These are phyloP conservation scores for Cecidostiba fungosa DNA, from an alignment of 2,888 invertebrate species.

Conservation along the genomic window DNA sequence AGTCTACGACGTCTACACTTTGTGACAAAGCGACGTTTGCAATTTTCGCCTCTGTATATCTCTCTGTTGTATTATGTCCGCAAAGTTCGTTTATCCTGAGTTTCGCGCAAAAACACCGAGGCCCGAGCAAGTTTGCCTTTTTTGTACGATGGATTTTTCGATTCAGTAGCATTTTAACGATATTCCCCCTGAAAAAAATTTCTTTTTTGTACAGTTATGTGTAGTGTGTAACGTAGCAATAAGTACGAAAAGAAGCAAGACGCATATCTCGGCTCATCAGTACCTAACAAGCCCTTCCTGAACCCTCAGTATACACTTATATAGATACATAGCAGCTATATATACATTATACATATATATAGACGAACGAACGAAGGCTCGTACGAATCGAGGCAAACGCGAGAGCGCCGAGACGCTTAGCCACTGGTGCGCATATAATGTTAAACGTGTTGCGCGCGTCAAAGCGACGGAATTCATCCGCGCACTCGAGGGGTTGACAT, in stretches of 20 bases:
- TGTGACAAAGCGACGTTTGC: neutral
- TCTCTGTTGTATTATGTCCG: neutral
- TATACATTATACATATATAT: neutral
- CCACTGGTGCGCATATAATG: conserved; percentile 34
- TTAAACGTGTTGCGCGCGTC: conserved; percentile 48
- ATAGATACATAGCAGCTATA: no score
- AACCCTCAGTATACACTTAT: neutral
- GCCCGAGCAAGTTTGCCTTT: conserved; percentile 26
- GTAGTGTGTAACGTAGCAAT: conserved; percentile 21
- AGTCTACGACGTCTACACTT: neutral
- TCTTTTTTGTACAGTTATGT: conserved; percentile 36
- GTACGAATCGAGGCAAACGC: conserved; percentile 50
- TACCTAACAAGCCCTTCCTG: neutral
- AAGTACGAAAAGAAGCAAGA: conserved; percentile 9
- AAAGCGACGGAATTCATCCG: conserved; percentile 32
- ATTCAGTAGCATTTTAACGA: neutral
- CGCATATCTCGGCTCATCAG: conserved; percentile 1
- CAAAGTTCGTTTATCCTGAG: conserved; percentile 19
- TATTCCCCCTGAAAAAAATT: neutral
- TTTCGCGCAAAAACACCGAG: neutral
- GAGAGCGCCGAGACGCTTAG: neutral
- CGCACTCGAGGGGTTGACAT: neutral
- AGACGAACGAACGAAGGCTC: neutral
- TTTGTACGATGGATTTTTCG: conserved; percentile 35
- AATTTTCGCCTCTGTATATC: neutral